Percentiles rank a stretch among this genome's conserved stretches.
These are phyloP conservation scores for Lasioglossum marginatum DNA, from an alignment of 2,888 invertebrate species.

Conservation along the genomic window DNA sequence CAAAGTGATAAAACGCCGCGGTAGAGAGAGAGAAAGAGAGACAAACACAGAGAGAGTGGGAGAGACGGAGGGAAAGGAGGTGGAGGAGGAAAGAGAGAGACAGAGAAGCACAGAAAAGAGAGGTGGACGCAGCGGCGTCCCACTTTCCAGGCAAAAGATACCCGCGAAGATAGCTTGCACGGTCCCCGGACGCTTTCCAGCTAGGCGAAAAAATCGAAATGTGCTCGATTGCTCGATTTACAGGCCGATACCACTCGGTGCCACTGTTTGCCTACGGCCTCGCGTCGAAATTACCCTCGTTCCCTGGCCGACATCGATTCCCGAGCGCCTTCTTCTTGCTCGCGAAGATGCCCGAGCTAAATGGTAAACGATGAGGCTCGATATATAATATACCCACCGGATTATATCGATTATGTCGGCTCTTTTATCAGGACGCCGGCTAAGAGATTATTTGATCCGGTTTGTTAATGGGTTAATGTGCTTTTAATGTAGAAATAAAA, in stretches of 20 bases:
- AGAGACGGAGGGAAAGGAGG: neutral
- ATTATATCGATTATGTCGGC: neutral
- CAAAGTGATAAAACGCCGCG: conserved; percentile 65
- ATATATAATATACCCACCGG: neutral
- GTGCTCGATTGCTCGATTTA: conserved; percentile 58
- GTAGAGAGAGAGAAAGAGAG: neutral
- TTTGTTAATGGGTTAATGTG: neutral
- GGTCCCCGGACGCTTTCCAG: conserved; percentile 59
- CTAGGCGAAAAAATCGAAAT: conserved; percentile 58
- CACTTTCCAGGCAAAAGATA: conserved; percentile 70
- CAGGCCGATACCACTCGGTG: conserved; percentile 31
- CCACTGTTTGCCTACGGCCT: conserved; percentile 41
- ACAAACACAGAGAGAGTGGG: neutral
- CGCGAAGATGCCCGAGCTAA: neutral
- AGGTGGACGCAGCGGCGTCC: conserved; percentile 63
- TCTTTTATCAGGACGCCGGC: conserved; percentile 4
- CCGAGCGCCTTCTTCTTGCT: conserved; percentile 4
- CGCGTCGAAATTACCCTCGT: conserved; percentile 24
- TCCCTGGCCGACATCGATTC: conserved; percentile 1
- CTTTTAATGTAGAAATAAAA: conserved; percentile 1
- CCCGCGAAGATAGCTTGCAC: conserved; percentile 62
- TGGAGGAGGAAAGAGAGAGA: neutral
- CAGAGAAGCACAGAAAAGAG: conserved; percentile 38
- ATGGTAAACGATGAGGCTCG: neutral
- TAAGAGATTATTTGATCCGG: conserved; percentile 9